Evolutionary conservation across 2,797 vertebrate genomes (phyloP).

Genomic region (Schizopygopsis pylzovi): DNA sequence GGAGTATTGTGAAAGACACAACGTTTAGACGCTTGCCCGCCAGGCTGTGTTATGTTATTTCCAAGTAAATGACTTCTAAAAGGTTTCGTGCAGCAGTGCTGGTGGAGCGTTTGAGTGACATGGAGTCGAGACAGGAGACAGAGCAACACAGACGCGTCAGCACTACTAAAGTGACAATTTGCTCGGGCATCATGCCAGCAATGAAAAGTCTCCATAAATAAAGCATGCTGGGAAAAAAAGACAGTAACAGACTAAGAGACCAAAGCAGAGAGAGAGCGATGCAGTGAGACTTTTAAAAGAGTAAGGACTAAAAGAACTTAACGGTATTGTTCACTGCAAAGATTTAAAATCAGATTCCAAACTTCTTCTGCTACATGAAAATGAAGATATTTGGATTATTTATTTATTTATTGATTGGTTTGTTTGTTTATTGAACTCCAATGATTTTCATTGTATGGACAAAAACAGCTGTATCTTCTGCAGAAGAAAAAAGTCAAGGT

Average conservation of each 20-base stretch:
- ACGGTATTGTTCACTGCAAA: slow-evolving; percentile 58
- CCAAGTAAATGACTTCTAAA: slow-evolving; percentile 71
- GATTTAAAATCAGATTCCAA: no score
- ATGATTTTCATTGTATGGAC: not conserved
- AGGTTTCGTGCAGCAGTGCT: slow-evolving; percentile 64
- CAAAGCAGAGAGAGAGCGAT: slow-evolving; percentile 59
- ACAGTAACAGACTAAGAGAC: slow-evolving; percentile 68
- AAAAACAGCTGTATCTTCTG: not conserved
- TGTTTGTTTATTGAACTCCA: not conserved
- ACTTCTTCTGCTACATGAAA: not conserved
- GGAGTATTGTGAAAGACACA: not conserved
- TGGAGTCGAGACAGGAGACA: slow-evolving; percentile 52
- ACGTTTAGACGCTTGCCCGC: slow-evolving; percentile 28
- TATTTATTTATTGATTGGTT: no score
- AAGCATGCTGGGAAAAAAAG: slow-evolving; percentile 72
- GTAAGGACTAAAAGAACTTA: slow-evolving; percentile 44
- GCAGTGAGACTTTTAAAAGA: slow-evolving; percentile 53
- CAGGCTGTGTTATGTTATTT: slow-evolving; percentile 39
- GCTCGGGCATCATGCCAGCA: slow-evolving; percentile 72
- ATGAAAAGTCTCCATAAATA: slow-evolving; percentile 77
- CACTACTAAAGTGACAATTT: slow-evolving; percentile 80
- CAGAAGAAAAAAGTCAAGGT: not conserved
- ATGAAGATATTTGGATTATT: not conserved
- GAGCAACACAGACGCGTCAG: slow-evolving; percentile 68
- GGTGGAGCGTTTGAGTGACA: slow-evolving; percentile 51